These are phyloP conservation scores for Trachelipus rathkii DNA, from an alignment of 1,140 invertebrate genomes.

Conservation along the genomic window DNA sequence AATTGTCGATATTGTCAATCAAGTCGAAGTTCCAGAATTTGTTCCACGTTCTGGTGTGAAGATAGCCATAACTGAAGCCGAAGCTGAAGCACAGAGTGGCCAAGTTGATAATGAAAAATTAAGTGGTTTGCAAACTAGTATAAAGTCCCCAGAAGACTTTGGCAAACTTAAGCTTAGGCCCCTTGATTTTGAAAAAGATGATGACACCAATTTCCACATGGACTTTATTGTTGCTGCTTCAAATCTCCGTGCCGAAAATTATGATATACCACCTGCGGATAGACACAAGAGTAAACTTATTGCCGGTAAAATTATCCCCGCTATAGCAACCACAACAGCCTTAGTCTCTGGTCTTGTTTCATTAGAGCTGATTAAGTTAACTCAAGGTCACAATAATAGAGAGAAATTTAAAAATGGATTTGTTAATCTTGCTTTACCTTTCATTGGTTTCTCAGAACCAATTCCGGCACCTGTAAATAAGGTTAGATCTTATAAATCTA, in stretches of 20 bases:
- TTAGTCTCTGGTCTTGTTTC: conserved; percentile 91
- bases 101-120: conserved; percentile 40
- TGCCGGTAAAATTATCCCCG: conserved; percentile 98
- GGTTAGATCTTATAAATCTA: conserved; percentile 47
- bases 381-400: conserved; percentile 60
- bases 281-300: conserved; percentile 76
- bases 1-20: conserved; percentile 63
- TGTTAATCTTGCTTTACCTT: conserved; percentile 91
- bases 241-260: conserved; percentile 93
- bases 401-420: conserved; percentile 95
- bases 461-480: conserved; percentile 82
- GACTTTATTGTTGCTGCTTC: conserved; percentile 98
- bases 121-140: conserved; percentile 39
- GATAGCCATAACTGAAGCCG: conserved; percentile 96
- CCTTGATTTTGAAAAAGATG: conserved; percentile 97
- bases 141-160: conserved; percentile 42
- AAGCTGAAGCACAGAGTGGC: conserved; percentile 59
- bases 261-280: conserved; percentile 89
- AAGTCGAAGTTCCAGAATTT: conserved; percentile 77
- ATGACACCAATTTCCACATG: conserved; percentile 96
- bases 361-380: conserved; percentile 89
- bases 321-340: conserved; percentile 97
- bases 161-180: conserved; percentile 62
- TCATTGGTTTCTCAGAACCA: conserved; percentile 96
- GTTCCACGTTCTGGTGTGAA: conserved; percentile 87